These are phyloP conservation scores for Lasioglossum albipes DNA, from an alignment of 1,140 invertebrate species.

Conservation along the genomic window DNA sequence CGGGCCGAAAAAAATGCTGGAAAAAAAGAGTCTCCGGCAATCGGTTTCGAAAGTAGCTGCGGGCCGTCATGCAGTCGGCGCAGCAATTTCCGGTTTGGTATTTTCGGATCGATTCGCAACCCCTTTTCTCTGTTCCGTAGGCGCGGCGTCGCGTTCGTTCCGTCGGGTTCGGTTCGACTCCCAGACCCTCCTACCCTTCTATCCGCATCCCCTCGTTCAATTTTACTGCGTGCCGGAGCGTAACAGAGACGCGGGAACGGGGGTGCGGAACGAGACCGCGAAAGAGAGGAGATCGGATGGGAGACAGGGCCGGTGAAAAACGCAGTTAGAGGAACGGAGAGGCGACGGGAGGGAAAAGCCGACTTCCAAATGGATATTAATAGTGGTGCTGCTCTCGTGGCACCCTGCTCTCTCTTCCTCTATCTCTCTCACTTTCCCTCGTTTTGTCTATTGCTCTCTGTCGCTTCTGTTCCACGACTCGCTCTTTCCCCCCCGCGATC, in stretches of 20 bases:
- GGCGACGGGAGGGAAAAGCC: slow-evolving; percentile 42
- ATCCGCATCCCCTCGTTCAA: slow-evolving; percentile 47
- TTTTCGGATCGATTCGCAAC: slow-evolving; percentile 67
- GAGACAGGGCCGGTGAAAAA: slow-evolving; percentile 10
- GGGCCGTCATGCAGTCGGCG: slow-evolving; percentile 33
- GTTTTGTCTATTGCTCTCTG: neutral
- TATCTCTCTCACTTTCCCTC: too few species aligned
- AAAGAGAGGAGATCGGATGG: slow-evolving; percentile 4
- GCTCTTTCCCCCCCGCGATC: slow-evolving; percentile 57
- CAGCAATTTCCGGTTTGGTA: slow-evolving; percentile 66
- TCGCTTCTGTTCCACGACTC: neutral
- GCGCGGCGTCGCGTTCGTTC: slow-evolving; percentile 1
- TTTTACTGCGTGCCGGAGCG: slow-evolving; percentile 42
- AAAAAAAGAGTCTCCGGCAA: neutral
- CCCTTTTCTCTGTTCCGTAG: slow-evolving; percentile 56
- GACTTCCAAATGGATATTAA: slow-evolving; percentile 76
- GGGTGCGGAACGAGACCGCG: slow-evolving; percentile 10
- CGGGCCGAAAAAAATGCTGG: neutral
- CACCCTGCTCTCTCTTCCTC: slow-evolving; percentile 19
- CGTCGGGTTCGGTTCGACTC: slow-evolving; percentile 9
- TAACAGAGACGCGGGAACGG: slow-evolving; percentile 40
- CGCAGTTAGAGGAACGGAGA: slow-evolving; percentile 46
- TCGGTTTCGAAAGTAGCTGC: slow-evolving; percentile 27
- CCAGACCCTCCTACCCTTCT: too few species aligned
- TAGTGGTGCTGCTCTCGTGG: slow-evolving; percentile 67